Percentiles rank a stretch among this genome's conserved stretches.
Conservation (phyloP, 2,113 vertebrate species). For the Scophthalmus maximus region DNA sequence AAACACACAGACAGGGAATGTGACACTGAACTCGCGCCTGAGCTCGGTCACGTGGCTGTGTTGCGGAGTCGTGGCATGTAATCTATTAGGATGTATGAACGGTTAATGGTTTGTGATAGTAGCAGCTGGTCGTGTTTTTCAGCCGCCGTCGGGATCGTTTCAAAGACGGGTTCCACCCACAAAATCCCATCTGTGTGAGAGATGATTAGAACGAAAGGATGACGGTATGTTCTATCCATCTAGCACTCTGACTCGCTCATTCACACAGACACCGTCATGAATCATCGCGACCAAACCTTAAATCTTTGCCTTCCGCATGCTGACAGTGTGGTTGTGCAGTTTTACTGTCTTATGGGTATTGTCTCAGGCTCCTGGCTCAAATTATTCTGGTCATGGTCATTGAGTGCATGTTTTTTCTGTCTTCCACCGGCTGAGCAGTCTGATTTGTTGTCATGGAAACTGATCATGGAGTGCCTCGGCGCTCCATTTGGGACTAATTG, state of each 20-base stretch:
- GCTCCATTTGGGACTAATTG: slow-evolving; percentile 64
- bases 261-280: slow-evolving; percentile 35
- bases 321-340: slow-evolving; percentile 39
- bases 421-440: slow-evolving; percentile 52
- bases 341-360: slow-evolving; percentile 38
- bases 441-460: slow-evolving; percentile 77
- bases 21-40: slow-evolving; percentile 2
- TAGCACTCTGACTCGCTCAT: slow-evolving; percentile 17
- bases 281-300: slow-evolving; percentile 30
- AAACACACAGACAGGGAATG: slow-evolving; percentile 11
- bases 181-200: slow-evolving; percentile 48
- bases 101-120: slow-evolving; percentile 53
- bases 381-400: slow-evolving; percentile 47
- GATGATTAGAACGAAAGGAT: slow-evolving; percentile 43
- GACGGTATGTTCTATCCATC: slow-evolving; percentile 30
- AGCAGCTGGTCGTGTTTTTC: slow-evolving; percentile 55
- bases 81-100: slow-evolving; percentile 18
- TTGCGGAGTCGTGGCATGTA: slow-evolving; percentile 16
- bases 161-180: slow-evolving; percentile 48
- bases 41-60: slow-evolving; percentile 10
- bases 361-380: slow-evolving; percentile 30
- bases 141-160: slow-evolving; percentile 41
- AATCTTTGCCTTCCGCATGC: slow-evolving; percentile 15
- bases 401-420: slow-evolving; percentile 29
- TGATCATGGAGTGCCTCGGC: slow-evolving; percentile 47